Evolutionary conservation across 2,888 invertebrate species (phyloP).

Genomic region (Corbicula japonica): DNA sequence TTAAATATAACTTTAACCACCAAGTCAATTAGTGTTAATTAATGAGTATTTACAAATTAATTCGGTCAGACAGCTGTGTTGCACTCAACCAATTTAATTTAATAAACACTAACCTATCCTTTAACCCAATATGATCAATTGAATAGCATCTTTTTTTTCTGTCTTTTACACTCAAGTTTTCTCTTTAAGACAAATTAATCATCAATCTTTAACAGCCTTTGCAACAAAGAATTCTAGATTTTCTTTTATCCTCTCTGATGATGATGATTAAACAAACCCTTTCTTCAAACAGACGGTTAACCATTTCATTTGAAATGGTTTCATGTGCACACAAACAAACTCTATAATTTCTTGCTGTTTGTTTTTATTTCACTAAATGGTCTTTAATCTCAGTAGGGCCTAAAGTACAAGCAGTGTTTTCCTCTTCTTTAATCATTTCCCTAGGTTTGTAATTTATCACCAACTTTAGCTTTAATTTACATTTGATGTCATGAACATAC

Average conservation of each 20-base stretch:
- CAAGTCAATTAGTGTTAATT: too few relatives aligned
- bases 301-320: too few relatives aligned
- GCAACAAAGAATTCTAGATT: background rate
- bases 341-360: constrained; percentile 14
- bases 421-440: constrained; percentile 26
- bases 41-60: too few relatives aligned
- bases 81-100: too few relatives aligned
- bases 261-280: constrained; percentile 4
- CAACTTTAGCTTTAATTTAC: constrained; percentile 53
- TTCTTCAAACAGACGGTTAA: too few relatives aligned
- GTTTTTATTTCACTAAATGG: constrained; percentile 12
- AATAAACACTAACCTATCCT: too few relatives aligned
- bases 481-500: constrained; percentile 59
- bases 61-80: too few relatives aligned
- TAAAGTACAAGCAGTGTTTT: constrained; percentile 7
- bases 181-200: background rate
- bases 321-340: background rate
- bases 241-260: constrained; percentile 18
- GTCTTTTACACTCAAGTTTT: too few relatives aligned
- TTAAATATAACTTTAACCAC: too few relatives aligned
- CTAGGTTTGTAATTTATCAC: constrained; percentile 55
- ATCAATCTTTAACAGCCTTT: background rate
- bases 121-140: too few relatives aligned
- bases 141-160: too few relatives aligned
- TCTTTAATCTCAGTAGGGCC: constrained; percentile 21